Evolutionary conservation across 2,113 vertebrate genomes (phyloP).

Genomic region (Lepidothrix coronata): DNA sequence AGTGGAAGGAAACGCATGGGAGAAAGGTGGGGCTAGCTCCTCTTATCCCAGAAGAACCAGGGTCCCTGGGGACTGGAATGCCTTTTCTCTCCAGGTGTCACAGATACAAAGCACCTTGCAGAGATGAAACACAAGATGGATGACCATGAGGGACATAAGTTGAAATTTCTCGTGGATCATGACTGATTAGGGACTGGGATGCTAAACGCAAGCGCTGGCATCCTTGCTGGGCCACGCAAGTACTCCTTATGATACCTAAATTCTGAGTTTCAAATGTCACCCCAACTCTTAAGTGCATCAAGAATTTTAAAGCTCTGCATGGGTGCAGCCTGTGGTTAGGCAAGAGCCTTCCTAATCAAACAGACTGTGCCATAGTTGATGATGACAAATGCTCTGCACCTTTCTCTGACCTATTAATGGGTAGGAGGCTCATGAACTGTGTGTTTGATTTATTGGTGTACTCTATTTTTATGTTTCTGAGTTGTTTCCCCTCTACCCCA

Average conservation of each 20-base stretch:
- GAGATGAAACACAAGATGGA: accelerated
- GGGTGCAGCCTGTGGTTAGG: not conserved
- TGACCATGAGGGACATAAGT: not conserved
- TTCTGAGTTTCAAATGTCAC: not conserved
- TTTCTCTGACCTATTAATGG: not conserved
- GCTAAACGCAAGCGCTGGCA: accelerated
- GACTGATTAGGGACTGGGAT: not conserved
- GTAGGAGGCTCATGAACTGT: not conserved
- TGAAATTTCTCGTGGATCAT: not conserved
- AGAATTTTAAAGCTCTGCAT: not conserved
- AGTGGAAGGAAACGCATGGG: not conserved
- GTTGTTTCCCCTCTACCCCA: not conserved
- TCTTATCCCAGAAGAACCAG: not conserved
- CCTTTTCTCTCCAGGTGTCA: not conserved
- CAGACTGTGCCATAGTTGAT: not conserved
- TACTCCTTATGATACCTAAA: not conserved
- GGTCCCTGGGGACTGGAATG: accelerated
- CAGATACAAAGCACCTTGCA: not conserved
- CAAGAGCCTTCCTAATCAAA: not conserved
- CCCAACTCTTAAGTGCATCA: not conserved
- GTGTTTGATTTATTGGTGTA: not conserved
- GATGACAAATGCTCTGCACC: not conserved
- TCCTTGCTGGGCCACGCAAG: not conserved
- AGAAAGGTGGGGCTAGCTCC: not conserved
- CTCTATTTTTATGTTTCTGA: not conserved